Percentiles rank a stretch among this genome's conserved stretches.
These are phyloP conservation scores for Haemorhous mexicanus DNA, from an alignment of 2,113 vertebrate species.

Conservation along the genomic window DNA sequence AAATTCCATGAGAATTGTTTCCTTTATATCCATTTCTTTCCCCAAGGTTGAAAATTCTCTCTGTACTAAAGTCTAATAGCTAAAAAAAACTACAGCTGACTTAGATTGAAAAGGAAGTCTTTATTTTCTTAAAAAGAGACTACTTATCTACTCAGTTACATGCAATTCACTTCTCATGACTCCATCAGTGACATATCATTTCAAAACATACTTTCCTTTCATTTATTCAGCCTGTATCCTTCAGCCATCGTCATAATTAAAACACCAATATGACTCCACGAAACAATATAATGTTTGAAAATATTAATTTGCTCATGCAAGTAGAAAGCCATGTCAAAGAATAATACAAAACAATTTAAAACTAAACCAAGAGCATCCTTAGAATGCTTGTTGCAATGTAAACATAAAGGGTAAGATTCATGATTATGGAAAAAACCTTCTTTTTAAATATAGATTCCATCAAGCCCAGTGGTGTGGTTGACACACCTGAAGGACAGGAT, in stretches of 20 bases:
- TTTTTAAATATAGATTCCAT: background rate
- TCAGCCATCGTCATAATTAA: background rate
- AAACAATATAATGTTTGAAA: background rate
- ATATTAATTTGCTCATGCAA: background rate
- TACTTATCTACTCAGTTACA: background rate
- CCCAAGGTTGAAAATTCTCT: background rate
- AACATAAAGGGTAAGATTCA: background rate
- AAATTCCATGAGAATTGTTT: background rate
- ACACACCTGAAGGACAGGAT: background rate
- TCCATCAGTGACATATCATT: background rate
- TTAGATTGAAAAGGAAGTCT: background rate
- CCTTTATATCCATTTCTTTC: background rate
- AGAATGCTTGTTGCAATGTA: background rate
- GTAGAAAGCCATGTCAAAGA: background rate
- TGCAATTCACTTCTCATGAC: background rate
- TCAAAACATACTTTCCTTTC: background rate
- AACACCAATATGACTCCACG: background rate
- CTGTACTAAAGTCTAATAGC: background rate
- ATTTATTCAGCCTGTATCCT: background rate
- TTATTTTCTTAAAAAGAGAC: background rate
- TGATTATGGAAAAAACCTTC: background rate
- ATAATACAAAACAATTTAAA: background rate
- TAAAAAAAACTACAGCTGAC: background rate
- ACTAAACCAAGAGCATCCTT: background rate
- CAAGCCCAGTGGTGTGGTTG: rapidly evolving